Percentiles rank a stretch among this genome's conserved stretches.
Conservation (phyloP, 2,888 invertebrate genomes). For the Cepaea hortensis region DNA sequence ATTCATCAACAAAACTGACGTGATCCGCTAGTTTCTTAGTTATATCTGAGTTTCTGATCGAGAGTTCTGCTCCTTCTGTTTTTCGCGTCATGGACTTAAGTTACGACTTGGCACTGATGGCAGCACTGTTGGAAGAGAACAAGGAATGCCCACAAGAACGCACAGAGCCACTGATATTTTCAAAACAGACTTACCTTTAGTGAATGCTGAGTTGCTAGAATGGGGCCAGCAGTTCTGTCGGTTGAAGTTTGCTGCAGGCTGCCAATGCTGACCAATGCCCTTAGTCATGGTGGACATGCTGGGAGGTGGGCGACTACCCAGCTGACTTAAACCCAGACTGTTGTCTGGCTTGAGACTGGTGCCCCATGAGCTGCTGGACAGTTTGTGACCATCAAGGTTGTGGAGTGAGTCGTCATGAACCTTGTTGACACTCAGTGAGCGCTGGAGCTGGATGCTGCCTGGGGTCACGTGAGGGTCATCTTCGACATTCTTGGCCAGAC, state of each 20-base stretch:
- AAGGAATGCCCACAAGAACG: no score
- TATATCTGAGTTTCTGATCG: no score
- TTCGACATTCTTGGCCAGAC: slow-evolving; percentile 92
- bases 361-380: slow-evolving; percentile 56
- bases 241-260: slow-evolving; percentile 77
- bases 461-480: slow-evolving; percentile 98
- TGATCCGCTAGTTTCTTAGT: no score
- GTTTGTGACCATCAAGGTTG: slow-evolving; percentile 62
- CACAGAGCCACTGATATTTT: no score
- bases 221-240: slow-evolving; percentile 72
- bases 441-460: slow-evolving; percentile 79
- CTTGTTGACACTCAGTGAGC: slow-evolving; percentile 88
- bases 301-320: slow-evolving; percentile 74
- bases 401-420: slow-evolving; percentile 86
- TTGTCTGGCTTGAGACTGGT: slow-evolving; percentile 39
- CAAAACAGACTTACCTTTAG: slow-evolving; percentile 54
- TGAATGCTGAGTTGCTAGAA: slow-evolving; percentile 58
- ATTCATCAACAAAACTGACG: no score
- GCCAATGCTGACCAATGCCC: slow-evolving; percentile 57
- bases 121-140: no score
- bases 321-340: slow-evolving; percentile 54
- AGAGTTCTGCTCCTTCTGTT: no score
- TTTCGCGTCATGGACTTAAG: no score
- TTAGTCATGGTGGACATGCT: slow-evolving; percentile 78
- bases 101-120: no score